Evolutionary conservation across 2,113 vertebrate genomes (phyloP).

Genomic region (Phalacrocorax pelagicus): DNA sequence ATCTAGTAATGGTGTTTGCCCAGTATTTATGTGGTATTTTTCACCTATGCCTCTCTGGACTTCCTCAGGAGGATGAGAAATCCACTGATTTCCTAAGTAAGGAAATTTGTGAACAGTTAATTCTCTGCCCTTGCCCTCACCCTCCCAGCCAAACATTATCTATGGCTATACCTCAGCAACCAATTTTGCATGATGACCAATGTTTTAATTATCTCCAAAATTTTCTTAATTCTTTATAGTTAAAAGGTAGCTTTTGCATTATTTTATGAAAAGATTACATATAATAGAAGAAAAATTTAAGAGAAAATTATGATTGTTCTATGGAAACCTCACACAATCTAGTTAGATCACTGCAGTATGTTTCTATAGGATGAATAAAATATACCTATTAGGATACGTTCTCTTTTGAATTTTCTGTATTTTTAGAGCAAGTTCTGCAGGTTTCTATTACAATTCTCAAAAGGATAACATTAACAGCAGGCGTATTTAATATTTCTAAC

Average conservation of each 20-base stretch:
- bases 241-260: not conserved
- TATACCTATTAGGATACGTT: not conserved
- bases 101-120: not conserved
- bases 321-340: not conserved
- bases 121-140: not conserved
- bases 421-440: not conserved
- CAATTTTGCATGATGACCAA: not conserved
- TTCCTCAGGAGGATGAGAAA: not conserved
- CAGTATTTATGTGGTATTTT: not conserved
- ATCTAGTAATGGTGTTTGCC: not conserved
- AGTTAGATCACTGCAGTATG: not conserved
- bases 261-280: not conserved
- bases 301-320: not conserved
- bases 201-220: not conserved
- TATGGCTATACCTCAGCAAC: not conserved
- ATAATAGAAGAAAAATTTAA: not conserved
- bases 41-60: not conserved
- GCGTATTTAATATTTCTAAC: not conserved
- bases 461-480: not conserved
- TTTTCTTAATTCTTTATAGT: not conserved
- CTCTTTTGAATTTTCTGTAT: not conserved
- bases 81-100: not conserved
- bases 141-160: not conserved
- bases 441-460: not conserved
- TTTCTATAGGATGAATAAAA: not conserved